phyloP scores from a whole-genome alignment of 2,888 invertebrate species.

The Drosophila anomalata region DNA sequence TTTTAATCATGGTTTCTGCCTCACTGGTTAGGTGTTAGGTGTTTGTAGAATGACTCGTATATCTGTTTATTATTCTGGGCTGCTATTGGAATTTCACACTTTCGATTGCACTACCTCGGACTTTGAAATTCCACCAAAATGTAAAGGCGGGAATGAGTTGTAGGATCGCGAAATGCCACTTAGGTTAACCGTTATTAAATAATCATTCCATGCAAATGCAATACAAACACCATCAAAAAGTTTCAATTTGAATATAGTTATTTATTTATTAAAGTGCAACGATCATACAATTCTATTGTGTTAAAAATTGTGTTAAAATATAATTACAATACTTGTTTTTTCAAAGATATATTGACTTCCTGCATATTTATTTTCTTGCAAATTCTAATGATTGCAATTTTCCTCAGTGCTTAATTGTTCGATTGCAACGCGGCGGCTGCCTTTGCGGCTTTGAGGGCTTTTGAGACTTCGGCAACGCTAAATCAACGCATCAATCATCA shows the following conservation, averaged over 20 bases:
- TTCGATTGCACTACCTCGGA: conserved; percentile 54
- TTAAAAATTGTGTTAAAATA: too few relatives aligned
- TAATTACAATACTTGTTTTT: too few relatives aligned
- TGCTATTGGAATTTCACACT: conserved; percentile 42
- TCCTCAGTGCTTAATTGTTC: conserved; percentile 22
- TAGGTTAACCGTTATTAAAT: conserved; percentile 76
- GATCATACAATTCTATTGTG: too few relatives aligned
- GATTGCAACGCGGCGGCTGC: conserved; percentile 37
- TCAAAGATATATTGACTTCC: not conserved
- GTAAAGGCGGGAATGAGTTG: conserved; percentile 65
- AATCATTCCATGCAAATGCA: conserved; percentile 43
- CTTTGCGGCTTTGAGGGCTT: conserved; percentile 41
- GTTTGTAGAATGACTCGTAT: conserved; percentile 25
- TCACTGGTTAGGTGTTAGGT: conserved; percentile 2
- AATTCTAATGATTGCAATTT: conserved; percentile 1
- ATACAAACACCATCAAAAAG: not conserved
- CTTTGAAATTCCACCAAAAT: conserved; percentile 51
- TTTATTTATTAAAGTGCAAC: too few relatives aligned
- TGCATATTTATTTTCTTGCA: not conserved
- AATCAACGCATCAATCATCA: conserved; percentile 74
- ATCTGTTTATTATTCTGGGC: conserved; percentile 49
- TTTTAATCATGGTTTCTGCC: conserved; percentile 29
- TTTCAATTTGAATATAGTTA: too few relatives aligned
- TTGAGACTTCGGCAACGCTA: conserved; percentile 57
- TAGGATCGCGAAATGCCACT: conserved; percentile 71